Conservation (phyloP, 2,888 invertebrate genomes). For the Ametastegia equiseti region DNA sequence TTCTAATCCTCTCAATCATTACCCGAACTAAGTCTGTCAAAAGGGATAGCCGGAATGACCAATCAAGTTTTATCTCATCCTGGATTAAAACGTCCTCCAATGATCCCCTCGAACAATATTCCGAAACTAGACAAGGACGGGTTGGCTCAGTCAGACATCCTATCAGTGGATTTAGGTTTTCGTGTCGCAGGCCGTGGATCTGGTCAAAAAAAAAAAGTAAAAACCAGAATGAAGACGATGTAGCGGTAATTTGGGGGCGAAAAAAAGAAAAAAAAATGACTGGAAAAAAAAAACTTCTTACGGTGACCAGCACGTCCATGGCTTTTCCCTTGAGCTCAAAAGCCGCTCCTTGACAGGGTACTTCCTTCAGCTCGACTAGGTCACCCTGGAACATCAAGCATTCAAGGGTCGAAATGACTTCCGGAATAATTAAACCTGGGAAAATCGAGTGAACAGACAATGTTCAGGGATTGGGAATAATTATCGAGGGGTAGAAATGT, state of each 20-base stretch:
- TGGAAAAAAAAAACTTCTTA: slow-evolving; percentile 65
- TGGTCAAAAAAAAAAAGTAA: slow-evolving; percentile 60
- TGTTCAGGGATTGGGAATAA: not conserved
- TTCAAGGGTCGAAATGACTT: not conserved
- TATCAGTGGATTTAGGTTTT: slow-evolving; percentile 93
- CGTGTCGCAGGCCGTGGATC: slow-evolving; percentile 92
- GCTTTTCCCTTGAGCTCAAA: slow-evolving; percentile 90
- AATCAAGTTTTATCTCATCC: slow-evolving; percentile 95
- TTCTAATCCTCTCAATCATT: slow-evolving; percentile 65
- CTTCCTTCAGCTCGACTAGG: slow-evolving; percentile 90
- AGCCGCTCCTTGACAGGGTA: slow-evolving; percentile 79
- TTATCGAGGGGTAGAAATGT: not conserved
- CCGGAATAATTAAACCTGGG: not conserved
- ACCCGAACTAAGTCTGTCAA: slow-evolving; percentile 94
- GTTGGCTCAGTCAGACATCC: slow-evolving; percentile 89
- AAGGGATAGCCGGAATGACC: slow-evolving; percentile 95
- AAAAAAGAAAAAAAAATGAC: not conserved
- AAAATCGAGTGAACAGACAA: slow-evolving; percentile 2
- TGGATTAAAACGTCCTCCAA: slow-evolving; percentile 92
- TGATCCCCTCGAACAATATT: slow-evolving; percentile 92
- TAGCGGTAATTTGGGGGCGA: not conserved
- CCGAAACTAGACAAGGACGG: slow-evolving; percentile 90
- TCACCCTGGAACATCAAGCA: slow-evolving; percentile 83
- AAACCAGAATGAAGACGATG: not conserved
- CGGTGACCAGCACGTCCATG: slow-evolving; percentile 86